Evolutionary conservation across 2,113 vertebrate genomes (phyloP).

Genomic region (Regulus satrapa): DNA sequence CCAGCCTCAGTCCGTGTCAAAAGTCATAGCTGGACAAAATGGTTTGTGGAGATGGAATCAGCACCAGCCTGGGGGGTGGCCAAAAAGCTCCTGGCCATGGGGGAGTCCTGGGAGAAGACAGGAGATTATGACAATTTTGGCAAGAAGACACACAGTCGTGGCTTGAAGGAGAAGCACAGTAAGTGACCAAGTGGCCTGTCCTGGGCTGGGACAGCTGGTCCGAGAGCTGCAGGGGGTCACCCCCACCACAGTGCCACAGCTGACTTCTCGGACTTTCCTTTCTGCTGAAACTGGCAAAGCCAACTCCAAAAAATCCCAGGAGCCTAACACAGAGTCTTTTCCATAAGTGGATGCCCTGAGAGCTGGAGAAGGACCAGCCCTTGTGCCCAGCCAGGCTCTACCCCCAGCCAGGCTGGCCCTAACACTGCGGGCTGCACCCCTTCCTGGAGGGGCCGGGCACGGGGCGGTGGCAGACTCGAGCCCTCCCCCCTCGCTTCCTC

Average conservation of each 20-base stretch:
- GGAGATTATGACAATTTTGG: neutral
- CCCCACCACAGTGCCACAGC: neutral
- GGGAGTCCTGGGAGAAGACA: neutral
- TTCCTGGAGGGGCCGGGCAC: neutral
- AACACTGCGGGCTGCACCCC: accelerated
- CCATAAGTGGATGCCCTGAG: neutral
- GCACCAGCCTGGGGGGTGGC: neutral
- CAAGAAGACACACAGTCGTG: neutral
- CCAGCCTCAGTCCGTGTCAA: neutral
- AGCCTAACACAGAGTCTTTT: neutral
- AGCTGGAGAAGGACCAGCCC: neutral
- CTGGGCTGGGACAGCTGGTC: neutral
- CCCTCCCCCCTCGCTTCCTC: constrained; percentile 11
- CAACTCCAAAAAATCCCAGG: neutral
- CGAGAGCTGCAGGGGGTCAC: neutral
- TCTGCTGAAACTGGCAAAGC: neutral
- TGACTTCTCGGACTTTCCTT: neutral
- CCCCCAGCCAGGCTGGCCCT: neutral
- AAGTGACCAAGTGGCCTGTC: neutral
- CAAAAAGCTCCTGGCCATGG: neutral
- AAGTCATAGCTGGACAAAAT: neutral
- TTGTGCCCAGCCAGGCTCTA: neutral
- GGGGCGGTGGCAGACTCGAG: neutral
- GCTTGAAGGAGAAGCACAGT: neutral
- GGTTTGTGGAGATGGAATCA: neutral